Evolutionary conservation across 2,888 invertebrate genomes (phyloP).

Genomic region (Marronus borbonicus): DNA sequence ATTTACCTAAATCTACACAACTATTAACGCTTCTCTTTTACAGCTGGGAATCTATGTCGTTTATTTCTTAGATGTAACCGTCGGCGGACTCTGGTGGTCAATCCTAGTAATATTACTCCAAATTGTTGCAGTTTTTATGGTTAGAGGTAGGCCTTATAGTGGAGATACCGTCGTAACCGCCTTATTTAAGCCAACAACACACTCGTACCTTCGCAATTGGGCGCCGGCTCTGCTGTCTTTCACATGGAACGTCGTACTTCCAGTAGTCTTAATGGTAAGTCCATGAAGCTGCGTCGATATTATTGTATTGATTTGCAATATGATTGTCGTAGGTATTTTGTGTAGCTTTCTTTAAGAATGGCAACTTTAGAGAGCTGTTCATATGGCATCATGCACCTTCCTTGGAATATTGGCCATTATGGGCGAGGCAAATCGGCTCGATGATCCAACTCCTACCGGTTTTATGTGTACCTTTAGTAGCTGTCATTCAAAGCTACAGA

Average conservation of each 20-base stretch:
- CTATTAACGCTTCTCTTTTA: conserved; percentile 58
- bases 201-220: conserved; percentile 72
- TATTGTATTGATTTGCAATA: not conserved
- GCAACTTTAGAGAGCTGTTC: conserved; percentile 79
- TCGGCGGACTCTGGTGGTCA: conserved; percentile 92
- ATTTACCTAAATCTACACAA: not conserved
- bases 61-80: conserved; percentile 87
- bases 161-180: conserved; percentile 82
- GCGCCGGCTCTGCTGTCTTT: conserved; percentile 84
- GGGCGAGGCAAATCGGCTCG: conserved; percentile 86
- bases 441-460: conserved; percentile 84
- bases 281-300: not conserved
- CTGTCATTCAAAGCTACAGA: conserved; percentile 81
- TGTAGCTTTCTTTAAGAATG: conserved; percentile 81
- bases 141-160: conserved; percentile 89
- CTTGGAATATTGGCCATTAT: conserved; percentile 85
- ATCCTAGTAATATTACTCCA: conserved; percentile 84
- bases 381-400: conserved; percentile 75
- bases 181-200: conserved; percentile 73
- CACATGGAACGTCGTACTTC: conserved; percentile 90
- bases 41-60: conserved; percentile 86
- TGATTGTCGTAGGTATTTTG: conserved; percentile 73
- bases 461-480: conserved; percentile 81
- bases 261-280: conserved; percentile 85
- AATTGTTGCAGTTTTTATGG: conserved; percentile 87